These are phyloP conservation scores for Agonopterix heracliana DNA, from an alignment of 2,888 invertebrate genomes.

Conservation along the genomic window DNA sequence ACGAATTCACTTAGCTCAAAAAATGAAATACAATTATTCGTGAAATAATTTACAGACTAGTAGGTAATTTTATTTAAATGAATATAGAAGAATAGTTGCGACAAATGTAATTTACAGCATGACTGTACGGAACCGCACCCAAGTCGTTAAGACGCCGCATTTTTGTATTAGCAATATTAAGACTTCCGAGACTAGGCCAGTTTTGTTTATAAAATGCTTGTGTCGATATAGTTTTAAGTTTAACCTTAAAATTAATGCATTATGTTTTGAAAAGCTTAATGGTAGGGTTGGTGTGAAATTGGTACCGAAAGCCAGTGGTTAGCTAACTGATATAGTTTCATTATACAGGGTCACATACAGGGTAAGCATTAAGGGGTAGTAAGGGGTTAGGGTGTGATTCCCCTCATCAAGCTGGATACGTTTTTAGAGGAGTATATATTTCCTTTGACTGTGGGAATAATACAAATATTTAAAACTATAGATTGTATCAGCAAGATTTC, in stretches of 20 bases:
- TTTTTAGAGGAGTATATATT: no score
- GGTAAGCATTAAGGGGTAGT: no score
- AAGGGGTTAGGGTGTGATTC: no score
- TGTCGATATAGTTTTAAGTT: not conserved
- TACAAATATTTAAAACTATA: no score
- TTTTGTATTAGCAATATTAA: slow-evolving; percentile 43
- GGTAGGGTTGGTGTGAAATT: not conserved
- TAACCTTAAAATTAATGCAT: not conserved
- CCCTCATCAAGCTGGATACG: no score
- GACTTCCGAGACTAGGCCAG: slow-evolving; percentile 15
- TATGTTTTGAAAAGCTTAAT: not conserved
- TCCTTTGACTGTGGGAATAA: no score
- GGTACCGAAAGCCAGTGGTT: not conserved
- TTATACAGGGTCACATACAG: no score
- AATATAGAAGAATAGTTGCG: not conserved
- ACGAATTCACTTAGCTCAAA: not conserved
- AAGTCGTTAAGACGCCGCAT: slow-evolving; percentile 54
- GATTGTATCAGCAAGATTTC: no score
- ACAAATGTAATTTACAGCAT: slow-evolving; percentile 29
- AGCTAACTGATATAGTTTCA: no score
- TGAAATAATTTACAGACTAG: not conserved
- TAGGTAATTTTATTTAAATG: not conserved
- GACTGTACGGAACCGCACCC: slow-evolving; percentile 43
- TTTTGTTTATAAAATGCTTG: not conserved
- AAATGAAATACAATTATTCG: not conserved